Evolutionary conservation across 2,113 vertebrate species (phyloP).

Genomic region (Hypocryptadius cinnamomeus): DNA sequence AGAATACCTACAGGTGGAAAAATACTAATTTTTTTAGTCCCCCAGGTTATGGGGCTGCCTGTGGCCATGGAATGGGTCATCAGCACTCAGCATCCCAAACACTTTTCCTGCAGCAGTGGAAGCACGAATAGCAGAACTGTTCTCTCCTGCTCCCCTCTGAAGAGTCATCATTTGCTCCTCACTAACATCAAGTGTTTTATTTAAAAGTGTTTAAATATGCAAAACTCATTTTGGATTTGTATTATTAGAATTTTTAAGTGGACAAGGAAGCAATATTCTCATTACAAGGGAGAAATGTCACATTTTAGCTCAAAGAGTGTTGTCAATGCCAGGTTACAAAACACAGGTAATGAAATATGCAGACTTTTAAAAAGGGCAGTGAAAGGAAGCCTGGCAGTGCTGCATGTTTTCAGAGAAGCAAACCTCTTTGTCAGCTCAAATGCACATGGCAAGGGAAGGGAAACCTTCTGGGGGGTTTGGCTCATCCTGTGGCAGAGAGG

Average conservation of each 20-base stretch:
- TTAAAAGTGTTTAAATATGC: not conserved
- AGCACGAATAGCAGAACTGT: rapidly evolving
- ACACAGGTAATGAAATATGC: not conserved
- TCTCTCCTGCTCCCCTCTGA: not conserved
- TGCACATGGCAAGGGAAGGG: not conserved
- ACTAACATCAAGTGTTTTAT: not conserved
- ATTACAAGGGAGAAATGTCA: not conserved
- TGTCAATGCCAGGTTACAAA: not conserved
- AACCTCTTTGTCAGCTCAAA: not conserved
- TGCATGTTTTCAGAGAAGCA: not conserved
- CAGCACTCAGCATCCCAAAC: not conserved
- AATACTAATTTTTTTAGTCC: not conserved
- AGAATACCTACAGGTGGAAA: not conserved
- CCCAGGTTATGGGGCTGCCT: not conserved
- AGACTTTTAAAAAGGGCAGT: not conserved
- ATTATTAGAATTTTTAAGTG: not conserved
- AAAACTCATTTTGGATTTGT: not conserved
- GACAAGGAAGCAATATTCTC: not conserved
- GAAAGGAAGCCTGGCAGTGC: not conserved
- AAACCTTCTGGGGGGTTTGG: not conserved
- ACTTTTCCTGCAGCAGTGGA: not conserved
- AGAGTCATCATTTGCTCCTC: rapidly evolving
- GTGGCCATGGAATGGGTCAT: not conserved
- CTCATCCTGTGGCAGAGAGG: not conserved
- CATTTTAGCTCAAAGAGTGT: not conserved